phyloP scores from a whole-genome alignment of 1,140 invertebrate species.

The Pseudomyrmex flavicornis region DNA sequence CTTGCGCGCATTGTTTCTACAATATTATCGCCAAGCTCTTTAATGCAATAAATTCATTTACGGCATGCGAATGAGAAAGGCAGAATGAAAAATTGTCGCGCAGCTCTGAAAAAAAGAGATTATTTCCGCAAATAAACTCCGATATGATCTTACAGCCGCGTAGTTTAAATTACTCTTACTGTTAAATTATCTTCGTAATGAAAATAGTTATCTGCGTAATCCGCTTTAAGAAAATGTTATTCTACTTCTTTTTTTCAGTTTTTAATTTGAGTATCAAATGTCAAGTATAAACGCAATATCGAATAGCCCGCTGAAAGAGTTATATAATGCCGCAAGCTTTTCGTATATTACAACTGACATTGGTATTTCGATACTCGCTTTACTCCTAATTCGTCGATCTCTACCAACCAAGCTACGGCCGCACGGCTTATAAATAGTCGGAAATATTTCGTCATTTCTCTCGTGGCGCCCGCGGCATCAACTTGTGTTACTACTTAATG shows the following conservation, averaged over 20 bases:
- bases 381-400: slow-evolving; percentile 53
- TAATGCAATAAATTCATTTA: slow-evolving; percentile 22
- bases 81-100: slow-evolving; percentile 1
- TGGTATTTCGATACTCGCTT: slow-evolving; percentile 46
- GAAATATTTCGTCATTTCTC: slow-evolving; percentile 23
- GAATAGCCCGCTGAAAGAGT: slow-evolving; percentile 20
- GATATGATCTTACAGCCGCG: not conserved
- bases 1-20: not conserved
- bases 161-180: slow-evolving; percentile 2
- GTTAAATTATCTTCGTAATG: not conserved
- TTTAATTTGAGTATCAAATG: not conserved
- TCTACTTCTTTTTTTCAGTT: not conserved
- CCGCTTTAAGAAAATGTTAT: not conserved
- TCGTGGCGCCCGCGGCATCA: not conserved
- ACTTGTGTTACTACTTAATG: slow-evolving; percentile 10
- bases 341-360: slow-evolving; percentile 36
- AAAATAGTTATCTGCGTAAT: not conserved
- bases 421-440: slow-evolving; percentile 34
- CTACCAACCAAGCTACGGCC: not conserved
- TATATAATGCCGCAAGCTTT: not conserved
- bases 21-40: slow-evolving; percentile 18
- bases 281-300: not conserved
- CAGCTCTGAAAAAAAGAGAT: not conserved
- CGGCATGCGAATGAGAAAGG: not conserved
- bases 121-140: not conserved